These are phyloP conservation scores for Percopsis transmontana DNA, from an alignment of 2,113 vertebrate genomes.

Conservation along the genomic window DNA sequence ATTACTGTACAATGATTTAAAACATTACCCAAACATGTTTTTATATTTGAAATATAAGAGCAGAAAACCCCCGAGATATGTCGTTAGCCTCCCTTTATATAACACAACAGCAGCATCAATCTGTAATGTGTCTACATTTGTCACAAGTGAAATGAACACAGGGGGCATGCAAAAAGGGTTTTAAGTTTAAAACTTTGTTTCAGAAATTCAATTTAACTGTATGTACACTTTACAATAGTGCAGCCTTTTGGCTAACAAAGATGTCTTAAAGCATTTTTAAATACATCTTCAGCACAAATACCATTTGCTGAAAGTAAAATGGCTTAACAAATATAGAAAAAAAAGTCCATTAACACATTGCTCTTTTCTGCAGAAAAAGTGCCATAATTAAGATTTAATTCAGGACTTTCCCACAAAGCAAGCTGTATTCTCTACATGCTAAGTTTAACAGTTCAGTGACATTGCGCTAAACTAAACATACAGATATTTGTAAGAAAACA, in stretches of 20 bases:
- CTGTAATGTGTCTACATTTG: neutral
- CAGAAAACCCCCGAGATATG: too few species aligned
- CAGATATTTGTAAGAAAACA: slow-evolving; percentile 89
- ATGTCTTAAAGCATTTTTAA: slow-evolving; percentile 88
- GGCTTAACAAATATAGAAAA: slow-evolving; percentile 73
- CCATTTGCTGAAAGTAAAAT: slow-evolving; percentile 91
- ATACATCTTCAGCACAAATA: slow-evolving; percentile 91
- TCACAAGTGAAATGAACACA: slow-evolving; percentile 58
- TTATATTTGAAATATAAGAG: too few species aligned
- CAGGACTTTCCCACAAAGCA: slow-evolving; percentile 91
- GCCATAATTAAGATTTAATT: slow-evolving; percentile 86
- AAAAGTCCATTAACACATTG: slow-evolving; percentile 55
- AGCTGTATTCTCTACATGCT: slow-evolving; percentile 95
- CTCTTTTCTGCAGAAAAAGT: slow-evolving; percentile 90
- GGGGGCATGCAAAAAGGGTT: slow-evolving; percentile 51
- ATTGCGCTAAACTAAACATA: slow-evolving; percentile 92
- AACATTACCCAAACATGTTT: too few species aligned
- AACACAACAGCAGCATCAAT: too few species aligned
- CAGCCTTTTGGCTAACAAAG: slow-evolving; percentile 85
- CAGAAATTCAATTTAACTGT: slow-evolving; percentile 85
- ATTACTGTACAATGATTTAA: too few species aligned
- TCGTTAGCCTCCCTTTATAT: too few species aligned
- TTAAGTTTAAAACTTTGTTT: slow-evolving; percentile 79
- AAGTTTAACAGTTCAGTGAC: slow-evolving; percentile 91
- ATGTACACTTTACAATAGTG: slow-evolving; percentile 97